Conservation (phyloP, 2,113 vertebrate genomes). For the Syngnathus typhle region DNA sequence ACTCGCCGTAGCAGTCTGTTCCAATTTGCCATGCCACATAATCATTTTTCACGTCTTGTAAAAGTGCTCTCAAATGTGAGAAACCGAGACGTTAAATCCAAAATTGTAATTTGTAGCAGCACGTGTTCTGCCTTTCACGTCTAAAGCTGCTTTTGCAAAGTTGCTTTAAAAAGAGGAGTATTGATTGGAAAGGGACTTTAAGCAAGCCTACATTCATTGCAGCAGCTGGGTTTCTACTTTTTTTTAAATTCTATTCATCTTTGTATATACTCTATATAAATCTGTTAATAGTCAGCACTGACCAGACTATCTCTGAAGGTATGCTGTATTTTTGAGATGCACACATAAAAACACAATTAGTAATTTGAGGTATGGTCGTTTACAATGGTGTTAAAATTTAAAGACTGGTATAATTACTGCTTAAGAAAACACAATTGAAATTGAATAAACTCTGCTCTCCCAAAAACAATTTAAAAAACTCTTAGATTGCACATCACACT, state of each 20-base stretch:
- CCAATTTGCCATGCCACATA: not conserved
- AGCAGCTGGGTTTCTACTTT: not conserved
- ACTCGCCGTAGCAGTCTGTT: not conserved
- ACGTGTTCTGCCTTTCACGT: not conserved
- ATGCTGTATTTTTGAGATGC: no score
- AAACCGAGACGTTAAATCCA: not conserved
- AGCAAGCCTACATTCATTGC: not conserved
- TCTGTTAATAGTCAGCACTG: no score
- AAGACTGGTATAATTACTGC: not conserved
- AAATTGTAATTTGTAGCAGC: not conserved
- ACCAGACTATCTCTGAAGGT: no score
- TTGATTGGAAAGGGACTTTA: not conserved
- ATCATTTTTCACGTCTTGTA: not conserved
- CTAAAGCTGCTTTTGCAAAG: not conserved
- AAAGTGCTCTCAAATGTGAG: not conserved
- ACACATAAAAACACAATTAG: no score
- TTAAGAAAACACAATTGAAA: not conserved
- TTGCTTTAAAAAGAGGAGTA: not conserved
- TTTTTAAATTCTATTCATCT: not conserved
- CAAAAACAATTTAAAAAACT: constrained; percentile 27
- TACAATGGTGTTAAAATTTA: not conserved
- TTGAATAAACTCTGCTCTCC: constrained; percentile 3
- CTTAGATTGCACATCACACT: not conserved
- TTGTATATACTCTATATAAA: not conserved
- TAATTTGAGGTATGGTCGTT: no score